Evolutionary conservation across 2,888 invertebrate species (phyloP), one percentile per base, ranked within the genome.

Genomic region (Dinocampus coccinellae): DNA sequence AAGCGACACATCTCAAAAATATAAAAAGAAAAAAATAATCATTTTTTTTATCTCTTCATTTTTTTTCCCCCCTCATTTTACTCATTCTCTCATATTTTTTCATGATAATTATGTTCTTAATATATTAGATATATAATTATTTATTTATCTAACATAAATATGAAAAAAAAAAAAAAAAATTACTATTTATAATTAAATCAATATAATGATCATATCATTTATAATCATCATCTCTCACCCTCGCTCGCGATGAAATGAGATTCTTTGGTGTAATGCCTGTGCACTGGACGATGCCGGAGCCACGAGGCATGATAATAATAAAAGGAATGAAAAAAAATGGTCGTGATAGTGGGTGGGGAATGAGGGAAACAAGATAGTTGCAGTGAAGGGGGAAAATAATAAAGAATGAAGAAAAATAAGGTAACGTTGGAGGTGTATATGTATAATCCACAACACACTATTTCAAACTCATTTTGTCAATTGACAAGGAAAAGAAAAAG

Each of bases 231-330:
- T 58, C n/a, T 58, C 58, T 58, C 58, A 58, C 58, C 58, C 58
- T 58, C 34, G 33, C 33, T 58, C 58, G 58, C 58, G 29, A 33
- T 20, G 58, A 58, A 33, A 58, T 29, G 58, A 58, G 58, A 34
- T 33, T 58, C 58, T 58, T 58, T 58, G 58, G 58, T 20, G 29
- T 58, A n/a, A 33, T 29, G 58, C 33, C 16, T 58, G n/a, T 58
- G 58, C 58, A 34, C 58, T 58, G 58, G 33, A 58, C n/a, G 29
- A 16, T n/a, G 58, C 58, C 58, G 29, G 16, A 58, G 58, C 58
- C 58, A 58, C 58, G 58, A 58, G 58, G 58, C 58, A 58, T 58
- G 58, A 58, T 33, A 58, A 33, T 58, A 47, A 47, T 16, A 47
- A 47, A 47, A 47, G 47, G 34, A 33, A 26, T 57, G 26, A 11